Base-by-base conservation (phyloP, 1,140 invertebrate species). In the Drosophila seguyi region DNA sequence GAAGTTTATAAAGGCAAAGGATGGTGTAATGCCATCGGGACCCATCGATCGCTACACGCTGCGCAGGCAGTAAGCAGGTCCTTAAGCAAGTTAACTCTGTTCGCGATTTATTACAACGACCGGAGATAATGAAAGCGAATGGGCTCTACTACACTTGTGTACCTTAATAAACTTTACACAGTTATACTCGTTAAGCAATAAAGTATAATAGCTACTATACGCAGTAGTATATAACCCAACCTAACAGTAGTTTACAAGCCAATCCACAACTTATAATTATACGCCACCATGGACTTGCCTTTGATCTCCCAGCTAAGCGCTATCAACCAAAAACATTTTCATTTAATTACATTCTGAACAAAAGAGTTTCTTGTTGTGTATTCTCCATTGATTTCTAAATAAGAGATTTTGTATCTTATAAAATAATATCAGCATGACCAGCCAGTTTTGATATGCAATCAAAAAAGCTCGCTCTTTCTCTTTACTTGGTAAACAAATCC, bases 11-110 rank as follows among this genome's bases (percentile, higher is more conserved):
- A 78, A 67, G 22, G 84, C 84, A 6, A 88, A 88, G 34, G 57
- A 87, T 53, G 80, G 76, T 4, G 68, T 80, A 13, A 88, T 87
- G 84, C 84, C 84, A 8, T 50, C 83, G 25, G 79, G 84, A 16
- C 72, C 63, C 8, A 87, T 88, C 34, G 84, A 87, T 65, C 80
- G 84, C 16, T 88, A 87, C 27, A 88, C 84, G 0, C 47, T 83
- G 25, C 79, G 84, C 22, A 69, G 67, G 75, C 41, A 83, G 7
- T 77, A 31, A 44, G 27, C 27, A 5, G 8, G 6, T n/a, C 6
- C 14, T 39, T 2, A 3, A 4, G 47, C 10, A 29, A 31, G 16
- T 29, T 29, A 27, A n/a, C 25, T 27, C 8, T 3, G 16, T 48
- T 48, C 45, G 2, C 45, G 27, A 10, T 47, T 47, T 7, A 16